phyloP scores from a whole-genome alignment of 2,888 invertebrate genomes.

The Tuta absoluta region DNA sequence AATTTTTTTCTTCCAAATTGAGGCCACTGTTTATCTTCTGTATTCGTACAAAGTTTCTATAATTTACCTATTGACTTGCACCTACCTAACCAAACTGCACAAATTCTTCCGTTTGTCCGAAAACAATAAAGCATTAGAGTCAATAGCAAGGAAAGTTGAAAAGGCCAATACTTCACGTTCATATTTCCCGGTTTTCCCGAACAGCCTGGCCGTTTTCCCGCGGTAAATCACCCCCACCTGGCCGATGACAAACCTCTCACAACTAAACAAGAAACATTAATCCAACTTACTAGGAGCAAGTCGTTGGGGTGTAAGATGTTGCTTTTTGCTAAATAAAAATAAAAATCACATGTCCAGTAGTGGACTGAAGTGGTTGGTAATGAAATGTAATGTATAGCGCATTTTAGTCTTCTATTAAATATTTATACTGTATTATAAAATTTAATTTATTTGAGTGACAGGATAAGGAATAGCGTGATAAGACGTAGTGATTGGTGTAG shows the following conservation, averaged over 20 bases:
- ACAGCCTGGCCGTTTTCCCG: slow-evolving; percentile 4
- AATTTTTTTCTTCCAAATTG: no score
- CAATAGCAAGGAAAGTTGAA: slow-evolving; percentile 10
- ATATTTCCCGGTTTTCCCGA: slow-evolving; percentile 11
- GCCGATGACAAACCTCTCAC: slow-evolving; percentile 61
- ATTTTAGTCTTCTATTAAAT: no score
- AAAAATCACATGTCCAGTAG: no score
- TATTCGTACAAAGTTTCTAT: no score
- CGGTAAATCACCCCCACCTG: slow-evolving; percentile 59
- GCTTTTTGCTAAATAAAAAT: background rate
- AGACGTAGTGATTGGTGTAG: no score
- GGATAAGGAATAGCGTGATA: no score
- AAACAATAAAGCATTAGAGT: slow-evolving; percentile 5
- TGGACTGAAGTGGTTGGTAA: no score
- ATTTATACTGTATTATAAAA: no score
- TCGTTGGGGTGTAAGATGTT: slow-evolving; percentile 29
- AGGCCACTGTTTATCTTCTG: no score
- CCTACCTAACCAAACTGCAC: background rate
- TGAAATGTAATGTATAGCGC: no score
- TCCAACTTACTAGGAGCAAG: slow-evolving; percentile 48
- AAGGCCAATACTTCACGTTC: slow-evolving; percentile 13
- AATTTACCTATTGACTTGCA: no score
- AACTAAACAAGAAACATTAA: slow-evolving; percentile 64
- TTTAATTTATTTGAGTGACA: no score
- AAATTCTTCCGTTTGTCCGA: background rate